These are phyloP conservation scores for Bugula neritina DNA, from an alignment of 2,888 invertebrate genomes.

Conservation along the genomic window DNA sequence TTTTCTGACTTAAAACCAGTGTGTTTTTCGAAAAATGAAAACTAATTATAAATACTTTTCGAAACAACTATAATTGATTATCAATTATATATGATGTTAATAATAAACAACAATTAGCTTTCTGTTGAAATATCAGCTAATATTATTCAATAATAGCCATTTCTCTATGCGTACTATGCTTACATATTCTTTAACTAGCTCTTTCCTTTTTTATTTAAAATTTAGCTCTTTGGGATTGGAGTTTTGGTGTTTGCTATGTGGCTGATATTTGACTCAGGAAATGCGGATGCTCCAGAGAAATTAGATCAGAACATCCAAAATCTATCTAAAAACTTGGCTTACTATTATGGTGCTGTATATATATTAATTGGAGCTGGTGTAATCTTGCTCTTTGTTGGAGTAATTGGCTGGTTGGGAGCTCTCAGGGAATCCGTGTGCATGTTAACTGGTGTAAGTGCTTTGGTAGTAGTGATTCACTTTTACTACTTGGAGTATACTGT, in stretches of 20 bases:
- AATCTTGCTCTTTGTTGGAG: constrained; percentile 3
- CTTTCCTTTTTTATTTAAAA: neutral
- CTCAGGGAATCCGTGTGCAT: constrained; percentile 6
- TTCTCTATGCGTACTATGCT: too few species aligned
- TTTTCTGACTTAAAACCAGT: too few species aligned
- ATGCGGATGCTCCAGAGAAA: constrained; percentile 24
- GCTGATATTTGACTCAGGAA: constrained; percentile 24
- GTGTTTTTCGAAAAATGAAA: too few species aligned
- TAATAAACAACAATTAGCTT: too few species aligned
- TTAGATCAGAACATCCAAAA: constrained; percentile 17
- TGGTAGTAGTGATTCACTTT: neutral
- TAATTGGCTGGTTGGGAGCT: constrained; percentile 25
- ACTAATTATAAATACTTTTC: too few species aligned
- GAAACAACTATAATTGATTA: too few species aligned
- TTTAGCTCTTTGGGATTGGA: constrained; percentile 26
- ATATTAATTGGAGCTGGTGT: constrained; percentile 16
- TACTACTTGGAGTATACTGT: too few species aligned
- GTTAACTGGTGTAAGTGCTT: constrained; percentile 10
- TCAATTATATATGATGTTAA: too few species aligned
- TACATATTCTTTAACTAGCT: too few species aligned
- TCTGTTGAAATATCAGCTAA: too few species aligned
- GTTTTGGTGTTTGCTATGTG: constrained; percentile 25
- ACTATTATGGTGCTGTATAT: constrained; percentile 23
- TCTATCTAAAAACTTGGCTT: neutral
- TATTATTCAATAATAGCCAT: too few species aligned